phyloP scores from a whole-genome alignment of 2,888 invertebrate species.

The Drosophila kambysellisi region DNA sequence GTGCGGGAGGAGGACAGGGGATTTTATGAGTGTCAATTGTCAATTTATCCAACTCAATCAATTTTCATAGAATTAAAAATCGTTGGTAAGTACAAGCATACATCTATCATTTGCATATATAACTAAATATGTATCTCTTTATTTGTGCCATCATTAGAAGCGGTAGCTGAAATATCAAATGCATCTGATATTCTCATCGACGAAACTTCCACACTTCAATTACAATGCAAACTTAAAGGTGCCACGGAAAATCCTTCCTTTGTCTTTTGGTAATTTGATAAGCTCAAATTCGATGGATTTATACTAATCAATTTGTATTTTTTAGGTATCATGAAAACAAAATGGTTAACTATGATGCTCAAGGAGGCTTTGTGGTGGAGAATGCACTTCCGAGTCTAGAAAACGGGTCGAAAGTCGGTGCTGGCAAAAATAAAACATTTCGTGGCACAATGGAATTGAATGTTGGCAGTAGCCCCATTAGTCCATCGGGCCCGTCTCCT shows the following conservation, averaged over 20 bases:
- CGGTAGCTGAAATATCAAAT: conserved; percentile 84
- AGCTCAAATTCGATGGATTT: neutral
- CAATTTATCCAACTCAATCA: conserved; percentile 88
- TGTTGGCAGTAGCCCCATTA: conserved; percentile 85
- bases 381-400: conserved; percentile 66
- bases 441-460: conserved; percentile 32
- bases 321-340: conserved; percentile 92
- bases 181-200: conserved; percentile 85
- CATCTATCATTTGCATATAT: no score
- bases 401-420: conserved; percentile 26
- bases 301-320: neutral
- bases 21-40: conserved; percentile 89
- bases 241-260: conserved; percentile 85
- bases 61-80: conserved; percentile 88
- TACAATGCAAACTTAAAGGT: conserved; percentile 85
- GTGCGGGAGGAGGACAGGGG: conserved; percentile 85
- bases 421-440: conserved; percentile 43
- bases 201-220: conserved; percentile 84
- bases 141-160: conserved; percentile 73
- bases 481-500: conserved; percentile 21
- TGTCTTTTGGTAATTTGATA: conserved; percentile 84
- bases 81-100: conserved; percentile 86
- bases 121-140: neutral
- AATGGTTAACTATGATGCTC: conserved; percentile 94
- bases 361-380: conserved; percentile 86